A percentile compares a stretch with the other conserved stretches of the same genome.
Evolutionary conservation across 2,797 vertebrate genomes (phyloP).

Genomic region (Alauda arvensis): DNA sequence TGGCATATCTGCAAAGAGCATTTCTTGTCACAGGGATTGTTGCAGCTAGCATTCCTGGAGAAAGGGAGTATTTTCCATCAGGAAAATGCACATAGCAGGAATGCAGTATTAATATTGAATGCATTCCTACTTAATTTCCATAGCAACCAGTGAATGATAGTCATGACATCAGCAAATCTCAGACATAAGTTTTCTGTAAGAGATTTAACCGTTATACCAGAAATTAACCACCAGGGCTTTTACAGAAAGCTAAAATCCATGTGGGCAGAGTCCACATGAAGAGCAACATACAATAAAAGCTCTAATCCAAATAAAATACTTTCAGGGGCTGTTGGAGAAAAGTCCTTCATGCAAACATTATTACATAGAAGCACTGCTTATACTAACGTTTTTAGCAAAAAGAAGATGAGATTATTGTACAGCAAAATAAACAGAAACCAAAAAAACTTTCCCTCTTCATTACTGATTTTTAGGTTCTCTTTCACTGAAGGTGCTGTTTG

Average conservation of each 20-base stretch:
- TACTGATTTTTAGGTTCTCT: not conserved
- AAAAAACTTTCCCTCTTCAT: not conserved
- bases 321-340: not conserved
- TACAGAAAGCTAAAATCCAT: not conserved
- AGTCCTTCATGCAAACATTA: not conserved
- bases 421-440: not conserved
- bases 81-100: not conserved
- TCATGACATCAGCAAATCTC: not conserved
- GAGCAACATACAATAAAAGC: not conserved
- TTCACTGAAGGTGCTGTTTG: not conserved
- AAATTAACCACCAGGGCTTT: constrained; percentile 10
- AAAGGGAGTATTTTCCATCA: not conserved
- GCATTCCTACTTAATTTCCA: constrained; percentile 39
- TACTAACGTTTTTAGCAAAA: not conserved
- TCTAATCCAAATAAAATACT: not conserved
- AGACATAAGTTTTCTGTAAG: constrained; percentile 3
- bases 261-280: not conserved
- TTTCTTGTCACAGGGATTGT: not conserved
- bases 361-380: not conserved
- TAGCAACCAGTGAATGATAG: constrained; percentile 35
- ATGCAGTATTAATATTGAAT: constrained; percentile 41
- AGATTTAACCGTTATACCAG: constrained; percentile 6
- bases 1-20: not conserved
- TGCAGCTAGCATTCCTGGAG: not conserved
- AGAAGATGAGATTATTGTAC: not conserved